Evolutionary conservation across 1,140 invertebrate genomes (phyloP).

Genomic region (Dryas iulia): DNA sequence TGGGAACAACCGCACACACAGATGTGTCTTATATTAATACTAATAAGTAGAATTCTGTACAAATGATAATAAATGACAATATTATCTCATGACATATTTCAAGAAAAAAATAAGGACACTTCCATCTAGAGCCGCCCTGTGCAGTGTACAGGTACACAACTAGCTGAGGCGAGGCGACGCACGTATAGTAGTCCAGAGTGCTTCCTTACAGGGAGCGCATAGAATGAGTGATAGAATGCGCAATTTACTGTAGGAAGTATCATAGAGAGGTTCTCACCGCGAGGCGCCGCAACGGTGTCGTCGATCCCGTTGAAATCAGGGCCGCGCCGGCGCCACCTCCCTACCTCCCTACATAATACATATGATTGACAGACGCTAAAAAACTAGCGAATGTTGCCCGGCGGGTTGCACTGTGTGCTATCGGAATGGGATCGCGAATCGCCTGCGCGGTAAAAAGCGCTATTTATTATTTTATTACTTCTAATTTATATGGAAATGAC

Average conservation of each 20-base stretch:
- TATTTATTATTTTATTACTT: slow-evolving; percentile 27
- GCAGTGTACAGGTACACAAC: too few relatives aligned
- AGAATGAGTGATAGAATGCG: slow-evolving; percentile 7
- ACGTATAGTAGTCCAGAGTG: neutral
- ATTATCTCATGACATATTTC: neutral
- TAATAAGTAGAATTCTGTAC: neutral
- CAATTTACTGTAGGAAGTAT: slow-evolving; percentile 11
- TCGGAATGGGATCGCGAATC: slow-evolving; percentile 39
- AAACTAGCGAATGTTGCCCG: slow-evolving; percentile 38
- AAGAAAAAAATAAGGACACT: neutral
- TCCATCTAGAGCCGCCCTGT: neutral
- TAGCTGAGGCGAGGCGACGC: neutral
- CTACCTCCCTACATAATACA: slow-evolving; percentile 13
- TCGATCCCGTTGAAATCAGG: slow-evolving; percentile 19
- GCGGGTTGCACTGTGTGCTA: slow-evolving; percentile 28
- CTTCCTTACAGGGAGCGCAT: neutral
- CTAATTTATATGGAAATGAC: neutral
- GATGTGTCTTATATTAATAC: neutral
- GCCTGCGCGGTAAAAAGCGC: slow-evolving; percentile 32
- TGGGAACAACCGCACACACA: neutral
- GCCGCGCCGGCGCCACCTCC: slow-evolving; percentile 18
- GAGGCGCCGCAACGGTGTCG: slow-evolving; percentile 3
- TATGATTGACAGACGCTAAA: slow-evolving; percentile 49
- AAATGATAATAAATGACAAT: neutral
- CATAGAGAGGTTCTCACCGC: slow-evolving; percentile 15